Base-by-base conservation (phyloP, 2,888 invertebrate genomes). In the Andrena dorsata region DNA sequence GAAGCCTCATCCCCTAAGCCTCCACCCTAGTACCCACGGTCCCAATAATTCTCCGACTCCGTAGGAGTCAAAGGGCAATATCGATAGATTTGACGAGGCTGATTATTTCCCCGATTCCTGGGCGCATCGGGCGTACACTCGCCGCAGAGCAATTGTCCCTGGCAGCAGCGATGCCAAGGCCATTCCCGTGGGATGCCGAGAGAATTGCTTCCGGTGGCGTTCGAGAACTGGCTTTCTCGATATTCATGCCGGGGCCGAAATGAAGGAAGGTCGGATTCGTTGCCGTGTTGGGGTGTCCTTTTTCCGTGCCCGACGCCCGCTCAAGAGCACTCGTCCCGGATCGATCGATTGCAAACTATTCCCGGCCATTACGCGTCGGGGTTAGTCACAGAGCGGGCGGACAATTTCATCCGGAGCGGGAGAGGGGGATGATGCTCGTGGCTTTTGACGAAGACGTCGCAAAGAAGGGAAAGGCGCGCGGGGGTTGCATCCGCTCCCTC, bases 261-360 rank as follows among this genome's bases (percentile, higher is more conserved):
- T 70, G 66, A 76, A 73, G 80, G 75, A 64, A 76, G 8, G 56
- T 4, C 41, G 64, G 60, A 35, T 64, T 69, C 58, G 82, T 32
- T 75, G 65, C 69, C 82, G 71, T 66, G 80, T 51, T 64, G 82
- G 74, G 72, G 76, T 75, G 76, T 83, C 84, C 88, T 86, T 84
- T 87, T 87, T 84, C 85, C 85, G 80, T 70, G 56, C 80, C 64
- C 76, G 65, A 74, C 73, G 80, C 70, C 69, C 73, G 53, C 64
- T 61, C 74, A 83, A 83, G 81, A 83, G 78, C 85, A 79, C 82
- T 87, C 80, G 68, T 76, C 61, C 74, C 79, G 83, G 41, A 87
- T 88, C 89, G 88, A 88, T 88, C 89, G 89, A 88, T 89, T 73
- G 88, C 83, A 83, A 89, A 89, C 88, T 89, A 88, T 89, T 86